phyloP scores from a whole-genome alignment of 2,113 vertebrate genomes.

The Myotis davidii region DNA sequence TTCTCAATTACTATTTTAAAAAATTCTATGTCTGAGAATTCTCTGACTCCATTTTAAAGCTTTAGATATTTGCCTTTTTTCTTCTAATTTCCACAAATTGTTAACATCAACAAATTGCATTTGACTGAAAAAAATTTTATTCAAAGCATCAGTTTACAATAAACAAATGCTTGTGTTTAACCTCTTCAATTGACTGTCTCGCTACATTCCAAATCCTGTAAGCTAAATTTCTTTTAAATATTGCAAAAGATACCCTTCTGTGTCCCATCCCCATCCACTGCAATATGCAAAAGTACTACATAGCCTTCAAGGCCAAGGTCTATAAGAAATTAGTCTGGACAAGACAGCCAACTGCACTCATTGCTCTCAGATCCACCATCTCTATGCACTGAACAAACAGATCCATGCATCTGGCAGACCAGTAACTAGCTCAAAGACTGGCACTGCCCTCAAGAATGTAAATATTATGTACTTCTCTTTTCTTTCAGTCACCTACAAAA shows the following conservation, averaged over 20 bases:
- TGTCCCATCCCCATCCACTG: not conserved
- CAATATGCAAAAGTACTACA: not conserved
- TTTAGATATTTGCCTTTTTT: not conserved
- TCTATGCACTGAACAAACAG: not conserved
- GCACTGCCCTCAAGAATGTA: not conserved
- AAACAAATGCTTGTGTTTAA: slow-evolving; percentile 49
- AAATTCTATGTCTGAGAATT: not conserved
- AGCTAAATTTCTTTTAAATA: slow-evolving; percentile 34
- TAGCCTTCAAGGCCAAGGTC: not conserved
- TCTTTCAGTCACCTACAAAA: slow-evolving; percentile 14
- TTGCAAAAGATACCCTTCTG: not conserved
- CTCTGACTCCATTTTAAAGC: not conserved
- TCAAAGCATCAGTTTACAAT: slow-evolving; percentile 40
- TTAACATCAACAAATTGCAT: slow-evolving; percentile 22
- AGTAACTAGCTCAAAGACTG: not conserved
- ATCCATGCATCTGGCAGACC: not conserved
- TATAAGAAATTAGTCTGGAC: not conserved
- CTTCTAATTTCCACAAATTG: not conserved
- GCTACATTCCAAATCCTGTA: not conserved
- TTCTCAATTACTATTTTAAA: not conserved
- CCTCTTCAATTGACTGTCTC: slow-evolving; percentile 3
- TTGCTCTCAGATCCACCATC: not conserved
- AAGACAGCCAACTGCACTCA: not conserved
- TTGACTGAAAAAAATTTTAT: slow-evolving; percentile 38
- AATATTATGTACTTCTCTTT: slow-evolving; percentile 16